Conservation (phyloP, 2,797 vertebrate species). For the Nyctibius grandis region DNA sequence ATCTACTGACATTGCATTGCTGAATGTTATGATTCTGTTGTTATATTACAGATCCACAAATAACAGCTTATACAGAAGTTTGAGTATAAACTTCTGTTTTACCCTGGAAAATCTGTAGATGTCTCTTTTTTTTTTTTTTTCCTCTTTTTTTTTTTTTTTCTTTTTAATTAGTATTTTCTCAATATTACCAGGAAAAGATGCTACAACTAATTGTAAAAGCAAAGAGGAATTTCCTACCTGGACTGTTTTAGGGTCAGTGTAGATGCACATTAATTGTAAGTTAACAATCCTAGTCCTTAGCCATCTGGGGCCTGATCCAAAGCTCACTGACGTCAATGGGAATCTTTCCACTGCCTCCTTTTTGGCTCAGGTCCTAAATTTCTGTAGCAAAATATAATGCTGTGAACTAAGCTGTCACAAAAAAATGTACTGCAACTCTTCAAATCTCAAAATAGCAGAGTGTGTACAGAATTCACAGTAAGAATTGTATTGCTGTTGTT, state of each 20-base stretch:
- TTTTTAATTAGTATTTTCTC: background rate
- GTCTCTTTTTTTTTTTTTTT: background rate
- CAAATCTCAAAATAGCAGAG: conserved; percentile 29
- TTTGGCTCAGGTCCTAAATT: conserved; percentile 36
- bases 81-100: background rate
- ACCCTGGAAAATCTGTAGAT: background rate
- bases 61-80: background rate
- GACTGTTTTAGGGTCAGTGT: background rate
- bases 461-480: background rate
- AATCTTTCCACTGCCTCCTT: conserved; percentile 34
- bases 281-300: conserved; percentile 17
- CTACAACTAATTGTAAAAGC: background rate
- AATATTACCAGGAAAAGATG: background rate
- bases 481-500: background rate
- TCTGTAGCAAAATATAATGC: conserved; percentile 40
- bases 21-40: background rate
- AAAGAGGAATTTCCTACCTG: background rate
- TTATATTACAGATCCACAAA: background rate
- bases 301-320: conserved; percentile 26
- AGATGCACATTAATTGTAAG: conserved; percentile 3
- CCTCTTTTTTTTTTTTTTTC: background rate
- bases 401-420: conserved; percentile 26
- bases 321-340: conserved; percentile 43
- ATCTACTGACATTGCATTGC: background rate
- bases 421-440: conserved; percentile 2